A percentile compares a stretch with the other conserved stretches of the same genome.
Conservation (phyloP, 2,797 vertebrate genomes). For the Lateolabrax maculatus region DNA sequence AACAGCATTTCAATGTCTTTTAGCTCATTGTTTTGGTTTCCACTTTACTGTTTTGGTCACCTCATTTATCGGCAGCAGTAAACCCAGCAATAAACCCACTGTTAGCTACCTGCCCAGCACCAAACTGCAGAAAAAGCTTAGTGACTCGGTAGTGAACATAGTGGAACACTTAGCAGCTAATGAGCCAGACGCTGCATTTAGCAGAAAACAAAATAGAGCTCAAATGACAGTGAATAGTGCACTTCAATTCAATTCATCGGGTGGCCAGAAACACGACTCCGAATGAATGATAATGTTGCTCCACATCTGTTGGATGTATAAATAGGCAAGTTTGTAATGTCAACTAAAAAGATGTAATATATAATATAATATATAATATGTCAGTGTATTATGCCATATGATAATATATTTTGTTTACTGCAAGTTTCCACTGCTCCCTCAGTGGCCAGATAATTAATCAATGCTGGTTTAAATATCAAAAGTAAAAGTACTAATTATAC, state of each 20-base stretch:
- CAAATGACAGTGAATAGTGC: not conserved
- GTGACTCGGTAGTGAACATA: not conserved
- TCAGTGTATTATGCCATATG: not conserved
- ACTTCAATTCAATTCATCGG: not conserved
- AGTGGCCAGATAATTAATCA: not conserved
- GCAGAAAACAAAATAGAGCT: not conserved
- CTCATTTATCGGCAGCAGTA: not conserved
- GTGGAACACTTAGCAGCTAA: constrained; percentile 8
- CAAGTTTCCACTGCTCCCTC: not conserved
- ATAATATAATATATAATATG: not conserved
- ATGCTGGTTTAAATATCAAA: no score
- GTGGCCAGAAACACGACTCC: not conserved
- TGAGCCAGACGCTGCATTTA: not conserved
- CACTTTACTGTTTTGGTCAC: not conserved
- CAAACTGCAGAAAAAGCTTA: not conserved
- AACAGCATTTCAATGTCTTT: not conserved
- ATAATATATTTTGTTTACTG: not conserved
- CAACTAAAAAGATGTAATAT: not conserved
- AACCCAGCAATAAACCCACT: not conserved
- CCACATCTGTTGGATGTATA: not conserved
- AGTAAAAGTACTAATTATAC: not conserved
- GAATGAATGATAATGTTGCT: not conserved
- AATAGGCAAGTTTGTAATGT: not conserved
- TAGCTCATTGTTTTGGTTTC: not conserved
- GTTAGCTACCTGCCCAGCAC: not conserved